These are phyloP conservation scores for Lates calcarifer DNA, from an alignment of 2,113 vertebrate species.

Conservation along the genomic window DNA sequence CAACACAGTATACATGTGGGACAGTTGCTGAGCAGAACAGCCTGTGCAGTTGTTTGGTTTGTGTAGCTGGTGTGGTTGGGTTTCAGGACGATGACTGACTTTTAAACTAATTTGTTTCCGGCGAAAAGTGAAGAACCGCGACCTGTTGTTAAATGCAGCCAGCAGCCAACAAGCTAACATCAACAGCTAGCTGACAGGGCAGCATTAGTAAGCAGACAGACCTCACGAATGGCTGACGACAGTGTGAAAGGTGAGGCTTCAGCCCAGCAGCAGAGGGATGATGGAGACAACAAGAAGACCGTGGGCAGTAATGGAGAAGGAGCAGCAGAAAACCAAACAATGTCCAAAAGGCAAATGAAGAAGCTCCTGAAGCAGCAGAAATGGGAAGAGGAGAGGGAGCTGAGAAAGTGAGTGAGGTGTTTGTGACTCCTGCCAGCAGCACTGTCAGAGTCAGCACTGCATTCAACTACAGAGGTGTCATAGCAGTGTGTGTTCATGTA, in stretches of 20 bases:
- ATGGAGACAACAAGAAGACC: not conserved
- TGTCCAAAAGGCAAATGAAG: conserved; percentile 95
- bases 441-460: not conserved
- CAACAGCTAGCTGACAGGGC: not conserved
- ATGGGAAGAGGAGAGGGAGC: conserved; percentile 94
- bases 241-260: not conserved
- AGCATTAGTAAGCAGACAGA: not conserved
- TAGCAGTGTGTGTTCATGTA: not conserved
- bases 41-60: fast-evolving
- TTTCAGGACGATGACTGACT: fast-evolving
- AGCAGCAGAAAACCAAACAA: not conserved
- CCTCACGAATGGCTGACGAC: conserved; percentile 32
- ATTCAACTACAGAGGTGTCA: not conserved
- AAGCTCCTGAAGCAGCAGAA: conserved; percentile 92
- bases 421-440: not conserved
- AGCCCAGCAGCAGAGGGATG: not conserved
- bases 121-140: too few species aligned
- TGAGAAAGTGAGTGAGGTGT: conserved; percentile 88
- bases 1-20: conserved; percentile 32
- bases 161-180: not conserved
- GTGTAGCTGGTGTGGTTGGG: fast-evolving
- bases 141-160: conserved; percentile 21
- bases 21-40: not conserved
- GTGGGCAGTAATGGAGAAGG: conserved; percentile 15
- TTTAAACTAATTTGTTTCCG: fast-evolving